Evolutionary conservation across 2,113 vertebrate species (phyloP).

Genomic region (Uropsilus gracilis): DNA sequence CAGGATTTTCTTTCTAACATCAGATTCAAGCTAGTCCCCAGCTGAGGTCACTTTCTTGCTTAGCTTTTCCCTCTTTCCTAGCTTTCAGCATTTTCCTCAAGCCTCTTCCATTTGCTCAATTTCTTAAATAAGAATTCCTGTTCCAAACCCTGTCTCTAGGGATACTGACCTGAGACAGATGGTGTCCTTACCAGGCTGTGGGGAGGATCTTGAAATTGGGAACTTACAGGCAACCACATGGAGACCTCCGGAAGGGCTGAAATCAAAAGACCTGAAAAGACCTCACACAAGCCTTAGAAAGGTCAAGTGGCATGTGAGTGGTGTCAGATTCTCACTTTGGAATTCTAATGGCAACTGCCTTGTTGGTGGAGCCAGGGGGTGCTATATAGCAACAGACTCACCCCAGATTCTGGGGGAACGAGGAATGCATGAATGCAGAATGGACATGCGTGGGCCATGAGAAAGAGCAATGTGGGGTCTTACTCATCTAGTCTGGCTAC

Average conservation of each 20-base stretch:
- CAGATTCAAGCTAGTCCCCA: not conserved
- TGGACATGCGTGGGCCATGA: not conserved
- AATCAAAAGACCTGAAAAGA: not conserved
- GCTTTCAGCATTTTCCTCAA: not conserved
- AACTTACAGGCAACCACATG: not conserved
- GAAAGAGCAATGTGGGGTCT: not conserved
- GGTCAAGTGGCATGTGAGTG: not conserved
- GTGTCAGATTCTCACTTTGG: not conserved
- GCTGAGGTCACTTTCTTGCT: not conserved
- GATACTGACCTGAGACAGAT: not conserved
- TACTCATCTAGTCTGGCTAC: not conserved
- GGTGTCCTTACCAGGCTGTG: not conserved
- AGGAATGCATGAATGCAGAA: not conserved
- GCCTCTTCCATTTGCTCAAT: not conserved
- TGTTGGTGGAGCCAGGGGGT: not conserved
- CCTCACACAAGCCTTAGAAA: not conserved
- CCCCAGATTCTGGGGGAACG: not conserved
- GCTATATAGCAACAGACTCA: not conserved
- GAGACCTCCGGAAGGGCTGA: not conserved
- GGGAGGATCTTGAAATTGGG: not conserved
- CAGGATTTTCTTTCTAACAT: not conserved
- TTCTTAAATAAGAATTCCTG: not conserved
- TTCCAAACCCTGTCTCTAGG: not conserved
- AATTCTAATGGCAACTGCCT: not conserved
- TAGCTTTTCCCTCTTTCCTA: not conserved